These are phyloP conservation scores for Wiebesia pumilae DNA, from an alignment of 1,140 invertebrate species.

Conservation along the genomic window DNA sequence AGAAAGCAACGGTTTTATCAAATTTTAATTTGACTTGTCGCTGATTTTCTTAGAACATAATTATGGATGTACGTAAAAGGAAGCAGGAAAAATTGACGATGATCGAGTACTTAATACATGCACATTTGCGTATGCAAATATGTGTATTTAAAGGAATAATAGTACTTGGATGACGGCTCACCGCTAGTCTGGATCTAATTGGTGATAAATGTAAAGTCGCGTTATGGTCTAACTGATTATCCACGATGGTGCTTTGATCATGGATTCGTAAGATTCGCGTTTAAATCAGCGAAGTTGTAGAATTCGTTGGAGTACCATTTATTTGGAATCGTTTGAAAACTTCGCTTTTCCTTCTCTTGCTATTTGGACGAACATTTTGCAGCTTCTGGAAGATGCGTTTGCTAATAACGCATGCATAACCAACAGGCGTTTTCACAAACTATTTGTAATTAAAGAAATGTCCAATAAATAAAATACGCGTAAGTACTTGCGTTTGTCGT, in stretches of 20 bases:
- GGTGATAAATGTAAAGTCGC: neutral
- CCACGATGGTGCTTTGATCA: neutral
- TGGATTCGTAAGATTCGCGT: neutral
- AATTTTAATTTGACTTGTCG: neutral
- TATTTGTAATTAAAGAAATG: neutral
- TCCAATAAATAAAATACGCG: neutral
- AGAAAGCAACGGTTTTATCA: neutral
- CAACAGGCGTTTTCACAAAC: neutral
- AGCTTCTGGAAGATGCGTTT: neutral
- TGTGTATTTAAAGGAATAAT: neutral
- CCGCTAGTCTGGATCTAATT: slow-evolving; percentile 15
- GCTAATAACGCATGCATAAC: neutral
- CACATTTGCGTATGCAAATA: neutral
- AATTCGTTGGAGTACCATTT: neutral
- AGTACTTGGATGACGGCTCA: neutral
- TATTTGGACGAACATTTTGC: neutral
- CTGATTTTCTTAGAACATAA: neutral
- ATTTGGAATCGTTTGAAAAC: neutral
- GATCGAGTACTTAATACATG: neutral
- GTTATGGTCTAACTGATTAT: slow-evolving; percentile 3
- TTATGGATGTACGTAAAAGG: neutral
- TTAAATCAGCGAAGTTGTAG: neutral
- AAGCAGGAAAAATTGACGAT: neutral
- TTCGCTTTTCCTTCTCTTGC: neutral
- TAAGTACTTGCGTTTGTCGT: neutral